Percentiles rank a stretch among this genome's conserved stretches.
Conservation (phyloP, 2,888 invertebrate genomes). For the Acanthopleura granulata region DNA sequence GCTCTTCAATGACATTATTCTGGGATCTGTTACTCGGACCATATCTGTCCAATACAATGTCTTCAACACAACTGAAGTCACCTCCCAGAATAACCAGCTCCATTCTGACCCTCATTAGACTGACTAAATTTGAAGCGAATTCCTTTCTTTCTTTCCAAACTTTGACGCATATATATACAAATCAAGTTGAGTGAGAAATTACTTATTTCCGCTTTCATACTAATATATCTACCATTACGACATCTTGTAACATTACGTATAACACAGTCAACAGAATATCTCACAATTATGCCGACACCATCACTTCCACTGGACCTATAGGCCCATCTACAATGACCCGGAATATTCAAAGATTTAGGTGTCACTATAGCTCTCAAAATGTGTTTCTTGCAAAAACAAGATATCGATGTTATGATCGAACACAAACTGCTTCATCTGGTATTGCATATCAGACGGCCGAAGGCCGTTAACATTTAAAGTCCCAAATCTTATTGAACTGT, state of each 20-base stretch:
- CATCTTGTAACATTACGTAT: not conserved
- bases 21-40: not conserved
- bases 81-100: not conserved
- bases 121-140: not conserved
- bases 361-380: constrained; percentile 2
- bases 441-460: not conserved
- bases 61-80: not conserved
- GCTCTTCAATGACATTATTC: not conserved
- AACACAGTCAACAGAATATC: constrained; percentile 13
- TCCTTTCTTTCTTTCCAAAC: not conserved
- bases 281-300: not conserved
- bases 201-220: not conserved
- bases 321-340: not conserved
- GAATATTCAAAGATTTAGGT: constrained; percentile 2
- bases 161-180: constrained; percentile 8
- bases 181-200: not conserved
- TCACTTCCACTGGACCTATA: not conserved
- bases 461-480: constrained; percentile 6
- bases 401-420: constrained; percentile 11
- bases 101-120: not conserved
- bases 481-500: not conserved
- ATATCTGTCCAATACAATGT: not conserved
- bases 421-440: not conserved
- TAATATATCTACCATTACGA: not conserved
- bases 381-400: constrained; percentile 11